These are phyloP conservation scores for Scophthalmus maximus DNA, from an alignment of 2,113 vertebrate genomes.

Conservation along the genomic window DNA sequence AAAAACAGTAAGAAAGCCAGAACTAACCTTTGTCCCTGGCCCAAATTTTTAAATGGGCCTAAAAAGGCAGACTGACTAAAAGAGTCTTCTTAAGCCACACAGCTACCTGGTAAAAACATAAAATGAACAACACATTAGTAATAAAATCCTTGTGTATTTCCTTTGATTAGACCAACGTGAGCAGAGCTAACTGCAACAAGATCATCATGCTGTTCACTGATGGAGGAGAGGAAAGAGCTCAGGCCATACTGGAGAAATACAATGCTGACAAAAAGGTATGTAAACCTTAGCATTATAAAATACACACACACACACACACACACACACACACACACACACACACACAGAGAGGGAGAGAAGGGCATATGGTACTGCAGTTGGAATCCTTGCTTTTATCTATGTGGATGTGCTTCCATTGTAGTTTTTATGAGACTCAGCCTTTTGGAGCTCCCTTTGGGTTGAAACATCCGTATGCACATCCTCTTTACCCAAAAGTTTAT, in stretches of 20 bases:
- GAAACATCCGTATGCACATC: conserved; percentile 25
- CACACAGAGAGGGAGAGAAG: not conserved
- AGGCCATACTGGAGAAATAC: conserved; percentile 92
- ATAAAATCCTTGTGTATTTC: not conserved
- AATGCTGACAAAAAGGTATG: conserved; percentile 93
- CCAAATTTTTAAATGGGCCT: too few species aligned
- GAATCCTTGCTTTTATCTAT: conserved; percentile 21
- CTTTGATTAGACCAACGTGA: conserved; percentile 88
- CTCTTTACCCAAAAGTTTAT: conserved; percentile 25
- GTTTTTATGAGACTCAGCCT: conserved; percentile 46
- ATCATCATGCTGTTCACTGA: conserved; percentile 99
- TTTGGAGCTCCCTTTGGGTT: conserved; percentile 54
- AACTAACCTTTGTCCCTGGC: too few species aligned
- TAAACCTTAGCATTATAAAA: not conserved
- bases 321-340: conserved; percentile 5
- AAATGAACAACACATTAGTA: too few species aligned
- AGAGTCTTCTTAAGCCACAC: too few species aligned
- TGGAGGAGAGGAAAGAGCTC: conserved; percentile 95
- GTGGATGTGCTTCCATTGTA: not conserved
- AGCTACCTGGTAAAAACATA: too few species aligned
- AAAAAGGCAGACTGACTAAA: too few species aligned
- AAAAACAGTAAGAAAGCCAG: not conserved
- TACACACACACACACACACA: conserved; percentile 4
- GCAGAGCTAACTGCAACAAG: conserved; percentile 98
- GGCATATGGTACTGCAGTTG: conserved; percentile 4